These are phyloP conservation scores for Habroteleia sp. DNA, from an alignment of 2,888 invertebrate genomes.

Conservation along the genomic window DNA sequence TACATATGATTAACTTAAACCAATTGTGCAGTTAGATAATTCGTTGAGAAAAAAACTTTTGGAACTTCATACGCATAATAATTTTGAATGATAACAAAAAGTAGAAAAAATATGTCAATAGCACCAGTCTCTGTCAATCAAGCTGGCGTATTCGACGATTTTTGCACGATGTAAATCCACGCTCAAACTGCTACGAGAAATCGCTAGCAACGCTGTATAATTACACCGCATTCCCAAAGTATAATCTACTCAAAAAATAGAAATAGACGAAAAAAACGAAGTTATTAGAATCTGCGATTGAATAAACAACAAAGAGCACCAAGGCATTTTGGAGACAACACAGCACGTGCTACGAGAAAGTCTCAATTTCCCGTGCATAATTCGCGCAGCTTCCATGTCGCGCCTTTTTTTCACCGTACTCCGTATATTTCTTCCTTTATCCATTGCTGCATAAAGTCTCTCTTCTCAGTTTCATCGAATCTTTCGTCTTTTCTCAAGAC, in stretches of 20 bases:
- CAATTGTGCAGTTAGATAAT: no score
- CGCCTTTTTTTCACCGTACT: slow-evolving; percentile 8
- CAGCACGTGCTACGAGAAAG: slow-evolving; percentile 46
- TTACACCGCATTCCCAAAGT: slow-evolving; percentile 30
- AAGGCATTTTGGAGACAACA: slow-evolving; percentile 21
- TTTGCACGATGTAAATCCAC: slow-evolving; percentile 41
- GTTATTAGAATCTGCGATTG: slow-evolving; percentile 25
- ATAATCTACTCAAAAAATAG: slow-evolving; percentile 21
- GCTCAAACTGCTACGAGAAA: slow-evolving; percentile 20
- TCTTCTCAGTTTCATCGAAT: slow-evolving; percentile 11
- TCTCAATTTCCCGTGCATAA: slow-evolving; percentile 48
- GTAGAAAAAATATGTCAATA: no score
- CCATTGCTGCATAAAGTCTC: slow-evolving; percentile 1
- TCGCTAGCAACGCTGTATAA: slow-evolving; percentile 28
- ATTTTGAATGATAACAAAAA: no score
- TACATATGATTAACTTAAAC: no score
- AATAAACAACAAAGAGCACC: slow-evolving; percentile 38
- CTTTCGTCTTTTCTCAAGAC: slow-evolving; percentile 21
- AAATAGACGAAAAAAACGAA: neutral
- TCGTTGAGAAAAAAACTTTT: no score
- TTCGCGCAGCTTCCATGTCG: slow-evolving; percentile 35
- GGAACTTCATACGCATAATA: no score
- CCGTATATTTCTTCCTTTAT: slow-evolving; percentile 3
- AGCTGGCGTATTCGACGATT: slow-evolving; percentile 11
- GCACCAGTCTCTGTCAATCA: slow-evolving; percentile 14